phyloP scores from a whole-genome alignment of 2,797 vertebrate genomes.

The Acestrorhynchus altus region DNA sequence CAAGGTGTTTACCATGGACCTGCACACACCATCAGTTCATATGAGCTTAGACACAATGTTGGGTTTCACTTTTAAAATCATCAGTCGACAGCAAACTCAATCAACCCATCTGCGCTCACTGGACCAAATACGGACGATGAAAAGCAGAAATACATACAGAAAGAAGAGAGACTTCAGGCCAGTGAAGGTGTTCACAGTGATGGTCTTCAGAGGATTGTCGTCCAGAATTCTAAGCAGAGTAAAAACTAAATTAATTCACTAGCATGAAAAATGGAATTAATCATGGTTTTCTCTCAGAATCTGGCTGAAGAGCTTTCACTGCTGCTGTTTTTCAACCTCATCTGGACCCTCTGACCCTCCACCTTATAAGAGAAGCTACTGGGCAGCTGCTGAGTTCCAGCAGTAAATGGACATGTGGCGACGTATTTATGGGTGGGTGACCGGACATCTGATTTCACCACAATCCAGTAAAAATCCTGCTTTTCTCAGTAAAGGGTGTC shows the following conservation, averaged over 20 bases:
- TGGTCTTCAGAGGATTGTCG: conserved; percentile 71
- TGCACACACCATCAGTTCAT: conserved; percentile 49
- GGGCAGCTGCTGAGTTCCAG: no score
- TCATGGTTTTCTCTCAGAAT: neutral
- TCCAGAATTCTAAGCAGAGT: conserved; percentile 69
- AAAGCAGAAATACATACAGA: conserved; percentile 63
- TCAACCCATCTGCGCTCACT: neutral
- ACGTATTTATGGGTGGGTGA: no score
- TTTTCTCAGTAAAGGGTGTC: no score
- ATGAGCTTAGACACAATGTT: neutral
- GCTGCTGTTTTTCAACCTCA: neutral
- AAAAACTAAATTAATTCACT: neutral
- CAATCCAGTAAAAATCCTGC: no score
- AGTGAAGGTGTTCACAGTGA: conserved; percentile 68
- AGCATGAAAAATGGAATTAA: neutral
- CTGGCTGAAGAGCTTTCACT: neutral
- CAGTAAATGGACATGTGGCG: no score
- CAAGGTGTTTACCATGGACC: conserved; percentile 74
- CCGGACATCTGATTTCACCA: no score
- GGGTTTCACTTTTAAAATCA: neutral
- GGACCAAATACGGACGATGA: neutral
- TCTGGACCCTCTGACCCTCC: neutral
- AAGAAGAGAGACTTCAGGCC: conserved; percentile 69
- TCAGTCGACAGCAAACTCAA: neutral
- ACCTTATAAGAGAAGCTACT: neutral